These are phyloP conservation scores for Panthera tigris DNA, from an alignment of 2,113 vertebrate genomes.

Conservation along the genomic window DNA sequence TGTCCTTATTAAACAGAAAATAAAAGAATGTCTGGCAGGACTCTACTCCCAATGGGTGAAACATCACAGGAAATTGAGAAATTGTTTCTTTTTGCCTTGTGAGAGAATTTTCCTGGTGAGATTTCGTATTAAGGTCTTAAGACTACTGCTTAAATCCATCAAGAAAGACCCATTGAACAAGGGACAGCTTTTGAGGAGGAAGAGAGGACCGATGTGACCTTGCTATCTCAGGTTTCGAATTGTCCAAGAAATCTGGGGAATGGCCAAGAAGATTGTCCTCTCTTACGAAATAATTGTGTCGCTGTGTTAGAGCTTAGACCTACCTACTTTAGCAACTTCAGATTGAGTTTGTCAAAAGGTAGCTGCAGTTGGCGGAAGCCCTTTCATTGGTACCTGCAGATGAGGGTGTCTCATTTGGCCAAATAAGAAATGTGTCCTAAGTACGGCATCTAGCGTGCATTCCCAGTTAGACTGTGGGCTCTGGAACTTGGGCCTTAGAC, in stretches of 20 bases:
- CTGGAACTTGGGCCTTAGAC: neutral
- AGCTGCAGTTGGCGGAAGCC: neutral
- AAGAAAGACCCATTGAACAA: neutral
- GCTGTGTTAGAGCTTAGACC: neutral
- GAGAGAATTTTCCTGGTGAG: constrained; percentile 50
- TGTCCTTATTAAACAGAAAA: constrained; percentile 67
- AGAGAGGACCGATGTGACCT: neutral
- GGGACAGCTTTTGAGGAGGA: neutral
- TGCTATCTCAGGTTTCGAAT: neutral
- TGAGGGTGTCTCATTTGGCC: neutral
- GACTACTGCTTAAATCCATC: constrained; percentile 27
- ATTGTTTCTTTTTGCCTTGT: constrained; percentile 64
- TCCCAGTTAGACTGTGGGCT: neutral
- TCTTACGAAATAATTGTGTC: neutral
- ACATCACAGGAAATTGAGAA: constrained; percentile 67
- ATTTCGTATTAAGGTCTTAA: constrained; percentile 33
- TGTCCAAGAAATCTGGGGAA: neutral
- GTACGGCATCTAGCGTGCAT: neutral
- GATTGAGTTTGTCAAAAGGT: neutral
- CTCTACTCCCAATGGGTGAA: constrained; percentile 36
- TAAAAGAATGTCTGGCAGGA: constrained; percentile 58
- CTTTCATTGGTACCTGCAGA: neutral
- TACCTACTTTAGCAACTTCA: neutral
- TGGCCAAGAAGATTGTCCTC: neutral
- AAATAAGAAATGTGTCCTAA: neutral